Percentiles rank a stretch among this genome's conserved stretches.
Conservation (phyloP, 2,888 invertebrate genomes). For the Cerastoderma edule region DNA sequence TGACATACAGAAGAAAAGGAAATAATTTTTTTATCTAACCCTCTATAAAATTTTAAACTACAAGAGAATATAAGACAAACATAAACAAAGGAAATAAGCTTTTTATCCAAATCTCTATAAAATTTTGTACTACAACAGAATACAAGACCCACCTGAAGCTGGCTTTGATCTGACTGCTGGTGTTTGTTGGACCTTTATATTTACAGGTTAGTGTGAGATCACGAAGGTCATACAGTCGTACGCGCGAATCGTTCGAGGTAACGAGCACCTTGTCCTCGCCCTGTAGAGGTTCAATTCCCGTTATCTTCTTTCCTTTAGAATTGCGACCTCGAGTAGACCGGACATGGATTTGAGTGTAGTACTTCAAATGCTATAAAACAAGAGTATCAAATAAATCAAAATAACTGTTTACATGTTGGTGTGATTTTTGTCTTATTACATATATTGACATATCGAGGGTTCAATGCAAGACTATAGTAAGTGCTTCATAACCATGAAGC, state of each 20-base stretch:
- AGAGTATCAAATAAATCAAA: not conserved
- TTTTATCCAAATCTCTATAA: too few species aligned
- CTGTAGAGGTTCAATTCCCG: constrained; percentile 98
- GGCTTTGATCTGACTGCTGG: constrained; percentile 98
- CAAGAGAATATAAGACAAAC: too few species aligned
- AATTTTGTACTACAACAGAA: too few species aligned
- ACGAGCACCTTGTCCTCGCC: constrained; percentile 97
- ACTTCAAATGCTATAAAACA: constrained; percentile 91
- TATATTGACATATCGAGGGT: too few species aligned
- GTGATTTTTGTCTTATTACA: too few species aligned
- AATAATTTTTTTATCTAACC: too few species aligned
- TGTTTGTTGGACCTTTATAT: constrained; percentile 96
- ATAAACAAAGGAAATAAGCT: too few species aligned
- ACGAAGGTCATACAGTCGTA: constrained; percentile 96
- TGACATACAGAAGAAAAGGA: too few species aligned
- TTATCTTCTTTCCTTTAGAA: constrained; percentile 96
- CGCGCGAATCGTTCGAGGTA: constrained; percentile 98
- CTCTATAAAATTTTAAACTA: too few species aligned
- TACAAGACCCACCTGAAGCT: constrained; percentile 88
- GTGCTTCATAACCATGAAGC: too few species aligned
- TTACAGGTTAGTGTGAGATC: constrained; percentile 98
- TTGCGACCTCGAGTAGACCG: constrained; percentile 97
- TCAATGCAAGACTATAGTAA: too few species aligned
- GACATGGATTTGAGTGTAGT: constrained; percentile 98
- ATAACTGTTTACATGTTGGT: too few species aligned